Evolutionary conservation across 2,113 vertebrate species (phyloP), one percentile per base, ranked within the genome.

Genomic region (Lethenteron reissneri): DNA sequence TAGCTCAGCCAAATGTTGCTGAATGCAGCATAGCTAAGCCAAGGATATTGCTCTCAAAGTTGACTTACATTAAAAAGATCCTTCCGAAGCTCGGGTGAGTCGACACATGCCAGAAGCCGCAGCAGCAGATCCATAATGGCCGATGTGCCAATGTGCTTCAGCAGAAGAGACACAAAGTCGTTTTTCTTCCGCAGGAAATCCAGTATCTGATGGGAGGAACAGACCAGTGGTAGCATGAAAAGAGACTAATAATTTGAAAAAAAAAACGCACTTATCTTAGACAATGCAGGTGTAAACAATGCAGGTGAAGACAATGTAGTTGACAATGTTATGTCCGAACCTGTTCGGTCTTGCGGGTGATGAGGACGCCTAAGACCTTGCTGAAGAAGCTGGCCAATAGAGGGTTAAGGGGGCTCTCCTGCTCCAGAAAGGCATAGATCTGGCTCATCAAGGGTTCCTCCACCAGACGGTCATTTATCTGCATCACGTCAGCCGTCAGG

Each of bases 331-430:
- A 58, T 58, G 56, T 13, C 2, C 9, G 70, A 72, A 97, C 92
- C 87, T 97, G 92, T 21, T 96, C 90, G 0, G 92, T 90, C 81
- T 95, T 97, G 21, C 92, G 84, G 58, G 89, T 87, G 21, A 97
- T 92, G 77, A 97, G 86, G 74, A 87, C 92, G 74, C 92, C 90
- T 1, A 95, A 89, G 72, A 90, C 92, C 82, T 96, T 97, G 83
- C 92, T 97, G 82, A 96, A 95, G 80, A 97, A 97, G 75, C 92
- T 96, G 82, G 92, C 92, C 12, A 97, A 84, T 76, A 97, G 80
- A 6, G 92, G 92, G 76, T 97, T 97, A 74, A 96, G 79, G 1
- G 92, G 92, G 0, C 90, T 86, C 77, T 92, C 87, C 3, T 83
- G 88, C 72, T 87, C 85, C 80, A 97, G 76, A 79, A 97, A 95